Evolutionary conservation across 2,888 invertebrate genomes (phyloP).

Genomic region (Cephonodes hylas): DNA sequence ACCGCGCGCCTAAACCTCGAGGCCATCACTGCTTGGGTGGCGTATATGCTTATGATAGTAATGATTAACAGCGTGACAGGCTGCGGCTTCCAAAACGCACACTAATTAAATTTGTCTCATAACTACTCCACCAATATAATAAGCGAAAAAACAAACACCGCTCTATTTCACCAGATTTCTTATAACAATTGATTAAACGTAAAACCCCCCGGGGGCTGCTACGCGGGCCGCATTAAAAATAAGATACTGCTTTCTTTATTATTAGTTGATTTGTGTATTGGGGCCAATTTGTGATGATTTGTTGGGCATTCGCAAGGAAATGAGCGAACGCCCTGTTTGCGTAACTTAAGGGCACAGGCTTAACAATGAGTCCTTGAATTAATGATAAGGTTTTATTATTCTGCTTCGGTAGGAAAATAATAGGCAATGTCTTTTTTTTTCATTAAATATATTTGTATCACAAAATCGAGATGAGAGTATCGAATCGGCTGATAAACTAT

Average conservation of each 20-base stretch:
- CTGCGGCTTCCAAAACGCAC: no score
- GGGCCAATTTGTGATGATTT: constrained; percentile 12
- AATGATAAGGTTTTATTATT: neutral
- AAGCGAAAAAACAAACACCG: no score
- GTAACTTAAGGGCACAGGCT: neutral
- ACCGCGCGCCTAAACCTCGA: no score
- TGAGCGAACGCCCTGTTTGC: neutral
- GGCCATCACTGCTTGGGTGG: no score
- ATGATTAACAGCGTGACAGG: no score
- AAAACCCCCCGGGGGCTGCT: neutral
- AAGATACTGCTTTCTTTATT: neutral
- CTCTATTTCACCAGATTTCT: no score
- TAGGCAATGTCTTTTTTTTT: neutral
- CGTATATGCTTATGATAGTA: no score
- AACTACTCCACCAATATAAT: no score
- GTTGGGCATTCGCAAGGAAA: neutral
- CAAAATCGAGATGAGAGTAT: no score
- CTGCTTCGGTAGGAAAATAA: neutral
- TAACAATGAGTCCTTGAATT: neutral
- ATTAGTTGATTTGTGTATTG: constrained; percentile 29
- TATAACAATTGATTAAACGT: neutral
- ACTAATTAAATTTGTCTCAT: no score
- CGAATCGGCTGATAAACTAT: no score
- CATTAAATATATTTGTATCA: no score
- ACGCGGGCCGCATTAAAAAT: neutral